Base-by-base conservation (phyloP, 2,113 vertebrate species). In the Suncus etruscus region DNA sequence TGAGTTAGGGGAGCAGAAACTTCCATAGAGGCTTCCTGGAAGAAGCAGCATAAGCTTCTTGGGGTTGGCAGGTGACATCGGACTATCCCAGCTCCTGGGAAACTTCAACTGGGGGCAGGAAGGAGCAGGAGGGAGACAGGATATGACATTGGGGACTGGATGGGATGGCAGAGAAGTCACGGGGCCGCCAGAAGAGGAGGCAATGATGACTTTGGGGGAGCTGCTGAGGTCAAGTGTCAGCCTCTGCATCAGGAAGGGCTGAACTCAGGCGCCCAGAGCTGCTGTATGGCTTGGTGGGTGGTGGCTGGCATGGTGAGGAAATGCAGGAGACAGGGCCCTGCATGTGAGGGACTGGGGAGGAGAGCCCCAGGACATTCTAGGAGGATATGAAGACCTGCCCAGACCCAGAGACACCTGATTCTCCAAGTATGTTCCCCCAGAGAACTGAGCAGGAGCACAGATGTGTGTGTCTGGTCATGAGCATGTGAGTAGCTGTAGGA, bases 11-110 rank as follows among this genome's bases (percentile, higher is more conserved):
- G 39, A 39, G 39, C 39, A 39, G 39, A 39, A 39, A 39, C 39
- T 39, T 54, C 87, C 3, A 6, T 31, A 32, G 85, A 31, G 81
- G 32, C 91, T 89, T 94, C 83, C 79, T 25, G 48, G 82, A 87
- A 85, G 87, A 86, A 72, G 80, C 85, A 9, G 4, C 15, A 9
- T 47, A 45, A 61, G 14, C 5, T 15, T 61, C 22, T 61, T 4
- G 48, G 6, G 4, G 27, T 4, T 58, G 32, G 48, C 75, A 54
- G 58, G 29, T 61, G 58, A 61, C 18, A 61, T 3, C 58, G 4
- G 16, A 58, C 16, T 61, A 20, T 22, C 3, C 18, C 18, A 16
- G 58, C 16, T 22, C 16, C 2, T 61, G 58, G 58, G 58, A 22
- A 61, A 61, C 16, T 61, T 61, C 58, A 61, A 2, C 20, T 20